Percentiles rank a stretch among this genome's conserved stretches.
Evolutionary conservation across 2,888 invertebrate species (phyloP).

Genomic region (Ligdia adustata): DNA sequence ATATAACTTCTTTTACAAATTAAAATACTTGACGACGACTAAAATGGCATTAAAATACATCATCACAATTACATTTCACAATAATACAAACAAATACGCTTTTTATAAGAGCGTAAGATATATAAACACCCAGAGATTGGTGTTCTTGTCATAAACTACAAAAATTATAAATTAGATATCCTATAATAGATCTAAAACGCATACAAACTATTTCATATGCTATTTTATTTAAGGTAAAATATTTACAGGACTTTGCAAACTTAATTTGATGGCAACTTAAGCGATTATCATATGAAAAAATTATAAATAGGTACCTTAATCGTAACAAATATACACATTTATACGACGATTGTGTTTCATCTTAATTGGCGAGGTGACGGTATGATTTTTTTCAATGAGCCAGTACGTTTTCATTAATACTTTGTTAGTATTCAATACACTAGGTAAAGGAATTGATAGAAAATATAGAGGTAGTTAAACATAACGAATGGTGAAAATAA

Average conservation of each 20-base stretch:
- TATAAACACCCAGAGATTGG: constrained; percentile 17
- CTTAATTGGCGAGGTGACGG: no score
- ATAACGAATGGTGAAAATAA: no score
- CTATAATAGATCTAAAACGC: background rate
- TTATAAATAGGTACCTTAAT: no score
- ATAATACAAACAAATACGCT: constrained; percentile 58
- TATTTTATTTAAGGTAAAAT: constrained; percentile 49
- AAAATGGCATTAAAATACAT: constrained; percentile 80
- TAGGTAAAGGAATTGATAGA: no score
- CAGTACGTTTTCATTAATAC: no score
- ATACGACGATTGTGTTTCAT: no score
- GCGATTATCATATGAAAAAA: no score
- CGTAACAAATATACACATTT: constrained; percentile 44
- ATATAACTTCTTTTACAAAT: constrained; percentile 70
- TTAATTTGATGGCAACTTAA: constrained; percentile 49
- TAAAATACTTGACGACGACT: constrained; percentile 70
- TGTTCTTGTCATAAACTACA: constrained; percentile 15
- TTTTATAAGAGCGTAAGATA: constrained; percentile 32
- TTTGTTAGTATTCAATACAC: no score
- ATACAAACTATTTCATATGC: constrained; percentile 29
- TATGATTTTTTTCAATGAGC: no score
- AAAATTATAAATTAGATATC: background rate
- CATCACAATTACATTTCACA: constrained; percentile 73
- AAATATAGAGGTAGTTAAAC: no score
- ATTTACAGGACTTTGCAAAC: constrained; percentile 55